A percentile compares a stretch with the other conserved stretches of the same genome.
Evolutionary conservation across 2,797 vertebrate genomes (phyloP).

Genomic region (Adrianichthys oophorus): DNA sequence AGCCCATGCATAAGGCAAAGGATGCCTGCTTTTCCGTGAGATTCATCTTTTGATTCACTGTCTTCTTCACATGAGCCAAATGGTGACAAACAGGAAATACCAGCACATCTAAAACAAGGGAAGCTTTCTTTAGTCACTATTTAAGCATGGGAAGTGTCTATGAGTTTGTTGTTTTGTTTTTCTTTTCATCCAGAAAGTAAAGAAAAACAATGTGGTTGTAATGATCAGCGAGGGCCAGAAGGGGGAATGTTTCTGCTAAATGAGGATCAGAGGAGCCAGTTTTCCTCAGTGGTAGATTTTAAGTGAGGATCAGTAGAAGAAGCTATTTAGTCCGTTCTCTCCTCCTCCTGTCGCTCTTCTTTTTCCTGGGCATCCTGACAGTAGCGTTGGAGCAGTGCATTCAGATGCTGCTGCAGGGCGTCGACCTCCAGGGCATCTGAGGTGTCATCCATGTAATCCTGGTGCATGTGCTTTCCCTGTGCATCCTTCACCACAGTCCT

Average conservation of each 20-base stretch:
- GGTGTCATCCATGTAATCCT: constrained; percentile 88
- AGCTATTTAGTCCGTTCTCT: constrained; percentile 52
- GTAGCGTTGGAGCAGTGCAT: constrained; percentile 88
- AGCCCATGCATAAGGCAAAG: constrained; percentile 75
- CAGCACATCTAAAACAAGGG: constrained; percentile 44
- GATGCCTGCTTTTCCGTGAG: constrained; percentile 14
- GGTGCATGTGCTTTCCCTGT: constrained; percentile 83
- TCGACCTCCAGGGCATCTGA: constrained; percentile 83
- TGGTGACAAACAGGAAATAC: constrained; percentile 37
- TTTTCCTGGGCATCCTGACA: constrained; percentile 67
- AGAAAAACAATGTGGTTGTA: constrained; percentile 24
- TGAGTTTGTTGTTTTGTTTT: constrained; percentile 39
- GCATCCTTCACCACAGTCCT: constrained; percentile 92
- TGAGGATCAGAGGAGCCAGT: constrained; percentile 19
- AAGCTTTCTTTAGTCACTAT: constrained; percentile 95
- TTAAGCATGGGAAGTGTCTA: constrained; percentile 69
- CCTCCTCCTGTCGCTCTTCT: constrained; percentile 62
- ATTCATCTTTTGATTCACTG: constrained; percentile 13
- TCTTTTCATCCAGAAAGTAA: constrained; percentile 16
- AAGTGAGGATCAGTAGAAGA: constrained; percentile 20
- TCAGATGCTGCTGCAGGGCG: constrained; percentile 89
- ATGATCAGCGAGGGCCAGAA: constrained; percentile 32
- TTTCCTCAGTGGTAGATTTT: constrained; percentile 21
- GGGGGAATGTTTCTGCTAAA: not conserved
- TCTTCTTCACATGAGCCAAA: constrained; percentile 49